Base-by-base conservation (phyloP, 2,113 vertebrate species). In the Periophthalmodon schlosseri region DNA sequence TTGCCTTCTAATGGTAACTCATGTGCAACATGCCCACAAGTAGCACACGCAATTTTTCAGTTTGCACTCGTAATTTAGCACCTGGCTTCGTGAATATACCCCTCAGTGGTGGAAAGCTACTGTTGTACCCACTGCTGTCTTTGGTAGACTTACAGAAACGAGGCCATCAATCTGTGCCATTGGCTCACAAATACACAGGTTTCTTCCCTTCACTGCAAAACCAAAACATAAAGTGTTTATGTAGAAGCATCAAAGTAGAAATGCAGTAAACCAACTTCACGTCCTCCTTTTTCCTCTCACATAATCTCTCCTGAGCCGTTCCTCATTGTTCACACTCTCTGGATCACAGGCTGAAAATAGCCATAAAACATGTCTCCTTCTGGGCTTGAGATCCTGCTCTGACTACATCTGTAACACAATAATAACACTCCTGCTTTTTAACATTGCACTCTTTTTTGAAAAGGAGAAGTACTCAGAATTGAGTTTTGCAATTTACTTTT, bases 241-340 rank as follows among this genome's bases (percentile, higher is more conserved):
- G 18, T 20, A 20, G 18, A 16, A 20, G 20, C 52, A 21, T 20
- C 52, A 21, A 16, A 18, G 20, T 56, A 56, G 20, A 56, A 56
- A 56, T 56, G 49, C 20, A 16, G 95, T 95, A 89, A 94, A 93
- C 84, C 49, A 52, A 60, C 10, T 0, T 1, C 5, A 64, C 5
- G 24, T 68, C 24, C 12, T 68, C n/a, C 15, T 34, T 16, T 56
- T 33, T 57, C 24, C 4, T 34, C 12, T 18, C 47, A 50, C 14
- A 44, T 65, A 33, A 39, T 34, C 13, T 44, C 28, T 73, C 3
- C 16, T 68, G 44, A 16, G 16, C 21, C 18, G 24, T n/a, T 54
- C 24, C 49, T 49, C 13, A 12, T 11, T 73, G 12, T 67, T 76
- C 44, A 67, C 66, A 64, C 56, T 50, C 20, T 39, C 49, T 56